A percentile compares a stretch with the other conserved stretches of the same genome.
These are phyloP conservation scores for Protonibea diacanthus DNA, from an alignment of 2,797 vertebrate genomes.

Conservation along the genomic window DNA sequence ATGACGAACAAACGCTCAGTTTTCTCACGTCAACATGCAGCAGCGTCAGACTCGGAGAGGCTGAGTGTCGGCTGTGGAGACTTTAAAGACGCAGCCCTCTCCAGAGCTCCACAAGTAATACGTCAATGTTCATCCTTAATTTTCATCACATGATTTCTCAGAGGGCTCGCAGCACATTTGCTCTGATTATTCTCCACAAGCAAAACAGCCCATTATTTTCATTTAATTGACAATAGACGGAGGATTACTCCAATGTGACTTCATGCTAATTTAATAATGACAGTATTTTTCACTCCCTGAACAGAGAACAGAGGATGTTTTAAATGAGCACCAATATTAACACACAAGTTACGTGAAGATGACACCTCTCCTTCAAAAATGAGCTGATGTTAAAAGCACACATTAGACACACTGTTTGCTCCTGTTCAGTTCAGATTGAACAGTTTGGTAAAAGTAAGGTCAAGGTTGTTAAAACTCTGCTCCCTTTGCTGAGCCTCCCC, in stretches of 20 bases:
- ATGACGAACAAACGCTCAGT: background rate
- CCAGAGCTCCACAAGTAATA: constrained; percentile 20
- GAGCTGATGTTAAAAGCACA: background rate
- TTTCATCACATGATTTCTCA: constrained; percentile 20
- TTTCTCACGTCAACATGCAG: constrained; percentile 47
- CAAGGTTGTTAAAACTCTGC: background rate
- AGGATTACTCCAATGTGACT: constrained; percentile 2
- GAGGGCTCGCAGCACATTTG: constrained; percentile 6
- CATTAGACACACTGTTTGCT: background rate
- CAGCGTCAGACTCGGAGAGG: constrained; percentile 2
- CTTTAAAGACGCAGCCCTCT: constrained; percentile 40
- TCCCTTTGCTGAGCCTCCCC: background rate
- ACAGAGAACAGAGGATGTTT: too few relatives aligned
- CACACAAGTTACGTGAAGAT: too few relatives aligned
- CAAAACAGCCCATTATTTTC: constrained; percentile 5
- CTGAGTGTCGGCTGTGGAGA: constrained; percentile 3
- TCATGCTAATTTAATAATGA: constrained; percentile 25
- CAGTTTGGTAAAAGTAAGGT: background rate
- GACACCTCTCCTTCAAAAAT: background rate
- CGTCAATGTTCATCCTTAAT: constrained; percentile 14
- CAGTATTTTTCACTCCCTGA: background rate
- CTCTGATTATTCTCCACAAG: constrained; percentile 9
- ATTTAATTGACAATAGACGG: constrained; percentile 13
- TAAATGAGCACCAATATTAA: background rate
- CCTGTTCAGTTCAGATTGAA: background rate